Evolutionary conservation across 2,797 vertebrate species (phyloP).

Genomic region (Crax fasciolata): DNA sequence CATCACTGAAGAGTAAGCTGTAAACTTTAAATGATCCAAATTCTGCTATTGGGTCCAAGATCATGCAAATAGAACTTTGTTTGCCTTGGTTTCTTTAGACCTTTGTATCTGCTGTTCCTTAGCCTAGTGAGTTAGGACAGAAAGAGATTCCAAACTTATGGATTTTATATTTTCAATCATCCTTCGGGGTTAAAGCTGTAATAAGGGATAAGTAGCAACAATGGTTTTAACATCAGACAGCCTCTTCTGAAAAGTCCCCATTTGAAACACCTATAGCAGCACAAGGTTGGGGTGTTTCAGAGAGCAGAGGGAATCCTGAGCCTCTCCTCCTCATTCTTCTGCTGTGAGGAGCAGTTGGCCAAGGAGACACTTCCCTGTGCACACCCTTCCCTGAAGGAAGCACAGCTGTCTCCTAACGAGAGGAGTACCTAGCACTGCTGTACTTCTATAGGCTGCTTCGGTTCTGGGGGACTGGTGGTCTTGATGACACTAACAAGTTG

Average conservation of each 20-base stretch:
- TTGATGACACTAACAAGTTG: neutral
- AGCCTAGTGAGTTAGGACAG: neutral
- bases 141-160: neutral
- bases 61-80: neutral
- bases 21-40: neutral
- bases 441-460: neutral
- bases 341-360: fast-evolving
- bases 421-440: fast-evolving
- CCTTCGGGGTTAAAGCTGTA: neutral
- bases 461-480: neutral
- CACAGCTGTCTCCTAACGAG: fast-evolving
- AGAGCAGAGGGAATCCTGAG: neutral
- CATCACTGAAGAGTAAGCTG: neutral
- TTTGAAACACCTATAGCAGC: neutral
- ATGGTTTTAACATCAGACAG: neutral
- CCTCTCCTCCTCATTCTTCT: neutral
- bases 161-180: neutral
- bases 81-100: neutral
- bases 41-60: neutral
- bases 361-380: neutral
- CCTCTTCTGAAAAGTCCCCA: neutral
- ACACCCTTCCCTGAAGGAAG: fast-evolving
- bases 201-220: fast-evolving
- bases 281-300: neutral
- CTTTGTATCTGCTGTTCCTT: neutral